Evolutionary conservation across 1,140 invertebrate species (phyloP).

Genomic region (Euschistus heros): DNA sequence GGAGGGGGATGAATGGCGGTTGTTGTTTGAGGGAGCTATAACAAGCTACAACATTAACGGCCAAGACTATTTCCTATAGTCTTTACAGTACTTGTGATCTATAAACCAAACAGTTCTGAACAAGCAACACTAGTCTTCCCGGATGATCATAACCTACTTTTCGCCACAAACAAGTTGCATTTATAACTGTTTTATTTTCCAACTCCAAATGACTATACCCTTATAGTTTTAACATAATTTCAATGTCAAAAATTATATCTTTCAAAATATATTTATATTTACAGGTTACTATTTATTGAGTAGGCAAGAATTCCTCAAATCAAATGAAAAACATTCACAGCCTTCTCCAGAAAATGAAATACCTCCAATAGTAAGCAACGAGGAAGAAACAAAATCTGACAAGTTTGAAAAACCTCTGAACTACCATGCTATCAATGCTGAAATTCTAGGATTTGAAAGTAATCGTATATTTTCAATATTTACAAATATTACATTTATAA

Average conservation of each 20-base stretch:
- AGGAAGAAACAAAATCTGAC: background rate
- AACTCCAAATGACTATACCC: background rate
- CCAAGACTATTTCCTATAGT: too few species aligned
- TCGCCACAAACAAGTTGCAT: too few species aligned
- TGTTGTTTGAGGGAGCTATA: too few species aligned
- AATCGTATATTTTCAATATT: background rate
- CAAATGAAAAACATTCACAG: conserved; percentile 17
- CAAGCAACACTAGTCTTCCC: too few species aligned
- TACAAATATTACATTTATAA: too few species aligned
- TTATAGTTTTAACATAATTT: background rate
- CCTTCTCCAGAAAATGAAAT: conserved; percentile 15
- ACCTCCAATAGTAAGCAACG: background rate
- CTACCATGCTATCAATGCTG: conserved; percentile 22
- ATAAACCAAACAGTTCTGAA: too few species aligned
- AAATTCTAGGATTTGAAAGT: conserved; percentile 21
- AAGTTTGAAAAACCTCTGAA: conserved; percentile 8
- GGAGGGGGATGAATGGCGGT: too few species aligned
- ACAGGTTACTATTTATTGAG: conserved; percentile 16
- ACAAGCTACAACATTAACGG: too few species aligned
- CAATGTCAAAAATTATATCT: background rate
- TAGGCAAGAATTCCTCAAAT: conserved; percentile 18
- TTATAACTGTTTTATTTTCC: too few species aligned
- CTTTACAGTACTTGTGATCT: too few species aligned
- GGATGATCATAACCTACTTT: too few species aligned
- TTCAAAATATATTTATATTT: background rate